These are phyloP conservation scores for Andinoacara biseriatus DNA, from an alignment of 2,113 vertebrate species.

Conservation along the genomic window DNA sequence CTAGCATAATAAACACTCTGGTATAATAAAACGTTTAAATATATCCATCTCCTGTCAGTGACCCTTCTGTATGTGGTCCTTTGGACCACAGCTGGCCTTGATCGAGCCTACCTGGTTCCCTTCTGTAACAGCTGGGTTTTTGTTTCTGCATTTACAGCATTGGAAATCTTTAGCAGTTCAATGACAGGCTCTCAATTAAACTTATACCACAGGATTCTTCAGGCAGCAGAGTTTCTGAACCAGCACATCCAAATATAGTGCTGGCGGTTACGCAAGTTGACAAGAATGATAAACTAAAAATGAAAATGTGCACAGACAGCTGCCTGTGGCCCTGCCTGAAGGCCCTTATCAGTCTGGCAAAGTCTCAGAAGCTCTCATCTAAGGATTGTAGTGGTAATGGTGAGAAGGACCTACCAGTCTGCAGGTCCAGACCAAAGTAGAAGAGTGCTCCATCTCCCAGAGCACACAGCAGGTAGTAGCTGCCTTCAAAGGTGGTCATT, in stretches of 20 bases:
- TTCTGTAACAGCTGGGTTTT: background rate
- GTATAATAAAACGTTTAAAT: background rate
- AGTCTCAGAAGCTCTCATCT: background rate
- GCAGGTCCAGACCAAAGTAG: conserved; percentile 95
- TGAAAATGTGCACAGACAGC: conserved; percentile 17
- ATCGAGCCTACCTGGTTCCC: background rate
- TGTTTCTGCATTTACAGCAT: background rate
- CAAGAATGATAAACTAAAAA: background rate
- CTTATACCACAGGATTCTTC: background rate
- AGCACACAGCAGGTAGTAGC: conserved; percentile 96
- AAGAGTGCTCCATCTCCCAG: conserved; percentile 98
- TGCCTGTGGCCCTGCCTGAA: background rate
- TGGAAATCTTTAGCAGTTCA: background rate
- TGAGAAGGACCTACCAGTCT: conserved; percentile 82
- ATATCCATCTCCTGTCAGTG: background rate
- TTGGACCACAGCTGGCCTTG: background rate
- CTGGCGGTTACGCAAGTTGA: conserved; percentile 7
- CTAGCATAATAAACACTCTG: no score
- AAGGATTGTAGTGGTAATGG: background rate
- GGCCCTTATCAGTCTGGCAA: background rate
- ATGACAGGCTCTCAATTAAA: conserved; percentile 1
- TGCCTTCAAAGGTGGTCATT: conserved; percentile 98
- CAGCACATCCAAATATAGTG: conserved; percentile 4
- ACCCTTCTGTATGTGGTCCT: background rate
- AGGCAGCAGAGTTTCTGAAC: background rate